Evolutionary conservation across 2,888 invertebrate species (phyloP).

Genomic region (Phyllotreta striolata): DNA sequence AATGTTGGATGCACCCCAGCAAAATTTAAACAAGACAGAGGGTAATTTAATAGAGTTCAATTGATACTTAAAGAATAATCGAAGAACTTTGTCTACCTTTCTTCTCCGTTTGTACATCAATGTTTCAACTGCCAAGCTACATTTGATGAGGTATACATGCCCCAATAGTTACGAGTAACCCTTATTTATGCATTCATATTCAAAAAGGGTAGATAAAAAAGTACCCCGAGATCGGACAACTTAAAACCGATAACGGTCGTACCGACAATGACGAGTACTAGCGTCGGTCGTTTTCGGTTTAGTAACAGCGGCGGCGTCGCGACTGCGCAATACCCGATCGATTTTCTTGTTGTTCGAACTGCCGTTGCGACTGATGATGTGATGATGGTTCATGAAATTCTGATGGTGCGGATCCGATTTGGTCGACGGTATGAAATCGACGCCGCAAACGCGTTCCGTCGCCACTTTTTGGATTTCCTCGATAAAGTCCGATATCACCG

Average conservation of each 20-base stretch:
- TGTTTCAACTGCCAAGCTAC: too few relatives aligned
- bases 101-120: too few relatives aligned
- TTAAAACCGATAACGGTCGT: slow-evolving; percentile 22
- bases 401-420: slow-evolving; percentile 34
- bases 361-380: slow-evolving; percentile 29
- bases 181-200: background rate
- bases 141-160: too few relatives aligned
- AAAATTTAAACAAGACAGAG: too few relatives aligned
- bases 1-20: too few relatives aligned
- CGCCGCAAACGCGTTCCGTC: slow-evolving; percentile 43
- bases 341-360: slow-evolving; percentile 37
- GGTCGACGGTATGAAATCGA: slow-evolving; percentile 45
- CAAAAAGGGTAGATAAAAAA: background rate
- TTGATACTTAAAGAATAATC: too few relatives aligned
- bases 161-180: too few relatives aligned
- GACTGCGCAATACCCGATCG: slow-evolving; percentile 54
- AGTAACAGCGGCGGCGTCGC: slow-evolving; percentile 31
- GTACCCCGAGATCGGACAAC: slow-evolving; percentile 7
- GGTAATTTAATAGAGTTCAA: too few relatives aligned
- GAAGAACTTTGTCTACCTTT: too few relatives aligned
- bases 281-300: slow-evolving; percentile 21
- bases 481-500: slow-evolving; percentile 73
- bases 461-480: slow-evolving; percentile 69
- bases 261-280: slow-evolving; percentile 7
- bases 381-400: slow-evolving; percentile 26